phyloP scores from a whole-genome alignment of 64 coral and sea anemone species.

The Dendronephthya gigantea region DNA sequence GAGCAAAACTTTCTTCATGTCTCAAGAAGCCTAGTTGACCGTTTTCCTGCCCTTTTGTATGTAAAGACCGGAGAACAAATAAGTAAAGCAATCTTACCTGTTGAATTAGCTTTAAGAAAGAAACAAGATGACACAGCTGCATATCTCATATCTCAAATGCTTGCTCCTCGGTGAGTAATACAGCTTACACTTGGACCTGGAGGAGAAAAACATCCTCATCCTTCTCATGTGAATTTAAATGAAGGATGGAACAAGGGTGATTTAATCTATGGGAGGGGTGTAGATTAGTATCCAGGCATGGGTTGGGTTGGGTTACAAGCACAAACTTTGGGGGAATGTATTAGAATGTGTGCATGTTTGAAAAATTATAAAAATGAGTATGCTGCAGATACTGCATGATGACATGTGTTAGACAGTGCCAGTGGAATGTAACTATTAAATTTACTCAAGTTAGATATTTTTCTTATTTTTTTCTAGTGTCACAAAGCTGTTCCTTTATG shows the following conservation, averaged over 20 bases:
- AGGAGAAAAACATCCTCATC: no score
- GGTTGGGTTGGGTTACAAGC: no score
- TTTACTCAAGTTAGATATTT: background rate
- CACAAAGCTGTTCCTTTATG: background rate
- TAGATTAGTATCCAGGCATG: no score
- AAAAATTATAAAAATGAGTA: no score
- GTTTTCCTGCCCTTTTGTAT: background rate
- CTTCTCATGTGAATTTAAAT: no score
- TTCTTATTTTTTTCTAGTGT: background rate
- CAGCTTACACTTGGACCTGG: background rate
- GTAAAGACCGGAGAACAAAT: background rate
- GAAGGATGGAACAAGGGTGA: no score
- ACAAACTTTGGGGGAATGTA: no score
- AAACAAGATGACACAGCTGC: conserved; percentile 55
- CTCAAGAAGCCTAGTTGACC: background rate
- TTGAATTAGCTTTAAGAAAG: conserved; percentile 49
- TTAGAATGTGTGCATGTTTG: no score
- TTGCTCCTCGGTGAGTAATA: conserved; percentile 42
- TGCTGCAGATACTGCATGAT: no score
- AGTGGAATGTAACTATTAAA: no score
- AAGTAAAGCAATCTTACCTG: conserved; percentile 25
- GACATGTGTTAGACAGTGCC: no score
- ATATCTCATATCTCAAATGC: conserved; percentile 61
- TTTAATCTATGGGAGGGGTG: no score
- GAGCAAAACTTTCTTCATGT: background rate